phyloP scores from a whole-genome alignment of 2,888 invertebrate genomes.

The Patella ulyssiponensis region DNA sequence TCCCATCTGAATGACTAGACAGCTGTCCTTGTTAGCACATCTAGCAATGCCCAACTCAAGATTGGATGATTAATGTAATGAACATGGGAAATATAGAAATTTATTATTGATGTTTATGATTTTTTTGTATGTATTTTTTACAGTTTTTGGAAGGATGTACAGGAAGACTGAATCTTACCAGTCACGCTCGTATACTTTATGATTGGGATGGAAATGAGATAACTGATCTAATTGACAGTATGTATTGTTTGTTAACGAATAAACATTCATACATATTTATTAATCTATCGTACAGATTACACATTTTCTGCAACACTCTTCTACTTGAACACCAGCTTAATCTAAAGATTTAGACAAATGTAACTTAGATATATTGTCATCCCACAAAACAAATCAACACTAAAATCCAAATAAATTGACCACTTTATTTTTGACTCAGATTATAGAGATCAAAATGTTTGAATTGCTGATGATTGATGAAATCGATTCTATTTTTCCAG shows the following conservation, averaged over 20 bases:
- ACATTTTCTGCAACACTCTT: no score
- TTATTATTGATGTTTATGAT: not conserved
- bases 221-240: slow-evolving; percentile 60
- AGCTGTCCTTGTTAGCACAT: no score
- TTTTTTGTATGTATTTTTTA: slow-evolving; percentile 27
- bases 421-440: no score
- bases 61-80: not conserved
- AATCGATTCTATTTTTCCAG: slow-evolving; percentile 47
- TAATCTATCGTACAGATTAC: no score
- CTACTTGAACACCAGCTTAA: no score
- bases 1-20: no score
- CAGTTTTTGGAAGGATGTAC: slow-evolving; percentile 69
- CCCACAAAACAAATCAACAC: no score
- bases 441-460: no score
- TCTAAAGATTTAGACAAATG: no score
- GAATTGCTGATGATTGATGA: not conserved
- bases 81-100: not conserved
- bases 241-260: slow-evolving; percentile 16
- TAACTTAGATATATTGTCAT: no score
- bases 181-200: slow-evolving; percentile 64
- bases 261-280: no score
- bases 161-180: slow-evolving; percentile 62
- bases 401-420: no score
- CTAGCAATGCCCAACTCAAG: not conserved
- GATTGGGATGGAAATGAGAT: slow-evolving; percentile 70